Conservation (phyloP, 2,797 vertebrate genomes). For the Halcyon badia region DNA sequence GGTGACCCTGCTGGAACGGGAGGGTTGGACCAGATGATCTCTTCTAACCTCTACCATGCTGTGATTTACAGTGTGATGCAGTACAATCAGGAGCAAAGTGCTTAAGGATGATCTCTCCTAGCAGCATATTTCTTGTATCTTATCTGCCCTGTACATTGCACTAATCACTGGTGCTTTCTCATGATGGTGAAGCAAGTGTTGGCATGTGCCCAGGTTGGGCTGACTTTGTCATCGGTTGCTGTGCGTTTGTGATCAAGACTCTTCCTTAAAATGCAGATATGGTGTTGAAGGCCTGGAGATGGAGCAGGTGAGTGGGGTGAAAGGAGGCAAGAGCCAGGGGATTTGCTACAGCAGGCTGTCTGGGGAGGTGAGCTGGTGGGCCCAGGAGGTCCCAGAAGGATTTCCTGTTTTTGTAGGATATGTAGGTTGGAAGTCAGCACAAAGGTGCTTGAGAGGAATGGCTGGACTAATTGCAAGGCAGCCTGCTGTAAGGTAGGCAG, state of each 20-base stretch:
- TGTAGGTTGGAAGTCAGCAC: not conserved
- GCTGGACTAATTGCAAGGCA: not conserved
- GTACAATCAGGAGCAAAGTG: no score
- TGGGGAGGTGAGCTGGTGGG: not conserved
- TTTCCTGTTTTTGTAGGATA: not conserved
- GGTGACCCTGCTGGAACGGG: no score
- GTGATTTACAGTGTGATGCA: no score
- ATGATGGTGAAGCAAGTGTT: not conserved
- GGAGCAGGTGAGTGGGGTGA: not conserved
- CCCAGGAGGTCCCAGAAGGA: not conserved
- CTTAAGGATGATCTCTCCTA: no score
- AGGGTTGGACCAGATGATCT: no score
- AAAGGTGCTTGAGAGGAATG: not conserved
- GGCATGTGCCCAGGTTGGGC: not conserved
- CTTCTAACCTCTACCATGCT: no score
- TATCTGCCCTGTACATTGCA: no score
- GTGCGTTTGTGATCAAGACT: rapidly evolving
- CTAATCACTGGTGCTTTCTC: no score
- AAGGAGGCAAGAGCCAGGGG: not conserved
- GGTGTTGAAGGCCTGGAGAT: not conserved
- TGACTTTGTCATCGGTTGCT: not conserved
- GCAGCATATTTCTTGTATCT: no score
- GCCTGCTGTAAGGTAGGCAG: not conserved
- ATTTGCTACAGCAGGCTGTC: not conserved
- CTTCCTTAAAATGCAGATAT: rapidly evolving